These are phyloP conservation scores for Lota lota DNA, from an alignment of 2,113 vertebrate species.

Conservation along the genomic window DNA sequence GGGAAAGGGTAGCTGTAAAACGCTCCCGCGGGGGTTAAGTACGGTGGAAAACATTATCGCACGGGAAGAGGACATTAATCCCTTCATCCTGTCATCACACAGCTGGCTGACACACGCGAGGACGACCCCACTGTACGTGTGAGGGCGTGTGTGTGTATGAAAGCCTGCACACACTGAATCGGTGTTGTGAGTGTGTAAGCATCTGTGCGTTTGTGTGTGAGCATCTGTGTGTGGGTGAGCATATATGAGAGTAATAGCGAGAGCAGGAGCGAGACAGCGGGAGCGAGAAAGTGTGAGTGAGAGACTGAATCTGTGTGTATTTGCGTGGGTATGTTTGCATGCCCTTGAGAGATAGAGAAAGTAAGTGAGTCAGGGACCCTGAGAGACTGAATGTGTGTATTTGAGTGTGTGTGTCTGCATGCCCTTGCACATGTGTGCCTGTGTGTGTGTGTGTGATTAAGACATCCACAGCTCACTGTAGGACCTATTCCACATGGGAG, in stretches of 20 bases:
- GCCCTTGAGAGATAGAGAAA: neutral
- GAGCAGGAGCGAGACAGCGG: too few species aligned
- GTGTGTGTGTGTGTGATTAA: constrained; percentile 27
- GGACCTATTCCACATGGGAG: constrained; percentile 48
- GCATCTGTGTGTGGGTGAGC: neutral
- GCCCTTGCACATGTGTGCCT: neutral
- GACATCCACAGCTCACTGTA: constrained; percentile 41
- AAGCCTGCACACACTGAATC: too few species aligned
- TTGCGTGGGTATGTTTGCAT: neutral
- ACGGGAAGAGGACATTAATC: constrained; percentile 32
- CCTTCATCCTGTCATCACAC: too few species aligned
- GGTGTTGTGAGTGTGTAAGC: constrained; percentile 6
- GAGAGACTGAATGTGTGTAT: neutral
- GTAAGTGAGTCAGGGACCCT: neutral
- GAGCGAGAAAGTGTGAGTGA: neutral
- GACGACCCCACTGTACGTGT: constrained; percentile 11
- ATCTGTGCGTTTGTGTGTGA: neutral
- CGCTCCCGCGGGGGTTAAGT: constrained; percentile 37
- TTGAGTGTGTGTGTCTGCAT: constrained; percentile 14
- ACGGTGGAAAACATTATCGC: constrained; percentile 58
- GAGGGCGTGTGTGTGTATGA: constrained; percentile 1
- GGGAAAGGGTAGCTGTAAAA: constrained; percentile 54
- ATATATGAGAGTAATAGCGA: neutral
- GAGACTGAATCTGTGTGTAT: neutral
- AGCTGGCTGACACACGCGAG: neutral